Evolutionary conservation across 1,140 invertebrate genomes (phyloP).

Genomic region (Dryas iulia): DNA sequence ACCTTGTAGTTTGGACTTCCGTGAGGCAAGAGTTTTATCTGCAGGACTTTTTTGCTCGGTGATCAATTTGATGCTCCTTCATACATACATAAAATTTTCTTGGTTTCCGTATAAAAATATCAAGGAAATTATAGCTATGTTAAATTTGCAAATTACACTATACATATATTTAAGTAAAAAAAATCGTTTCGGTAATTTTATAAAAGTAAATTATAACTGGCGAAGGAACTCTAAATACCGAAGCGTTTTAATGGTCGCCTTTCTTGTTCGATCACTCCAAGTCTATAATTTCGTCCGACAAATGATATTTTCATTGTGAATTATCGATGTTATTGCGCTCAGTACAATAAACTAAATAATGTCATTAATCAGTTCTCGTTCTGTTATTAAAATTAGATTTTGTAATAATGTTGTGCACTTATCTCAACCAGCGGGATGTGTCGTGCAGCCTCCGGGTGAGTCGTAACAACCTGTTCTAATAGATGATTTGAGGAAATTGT

Average conservation of each 20-base stretch:
- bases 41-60: neutral
- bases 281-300: constrained; percentile 39
- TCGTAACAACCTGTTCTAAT: constrained; percentile 40
- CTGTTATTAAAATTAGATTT: neutral
- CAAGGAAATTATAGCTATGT: no score
- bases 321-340: constrained; percentile 38
- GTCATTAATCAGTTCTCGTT: constrained; percentile 26
- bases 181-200: no score
- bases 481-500: constrained; percentile 49
- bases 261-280: constrained; percentile 17
- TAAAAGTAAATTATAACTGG: neutral
- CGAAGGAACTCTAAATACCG: constrained; percentile 15
- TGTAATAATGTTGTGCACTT: constrained; percentile 22
- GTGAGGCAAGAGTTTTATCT: neutral
- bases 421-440: constrained; percentile 37
- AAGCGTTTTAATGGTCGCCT: constrained; percentile 21
- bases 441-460: constrained; percentile 39
- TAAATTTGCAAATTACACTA: no score
- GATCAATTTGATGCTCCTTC: no score
- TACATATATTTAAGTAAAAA: no score
- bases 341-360: constrained; percentile 23
- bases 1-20: neutral
- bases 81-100: no score
- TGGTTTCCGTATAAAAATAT: no score
- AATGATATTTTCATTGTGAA: constrained; percentile 52